A percentile compares a stretch with the other conserved stretches of the same genome.
Evolutionary conservation across 2,113 vertebrate species (phyloP).

Genomic region (Sinocyclocheilus anophthalmus): DNA sequence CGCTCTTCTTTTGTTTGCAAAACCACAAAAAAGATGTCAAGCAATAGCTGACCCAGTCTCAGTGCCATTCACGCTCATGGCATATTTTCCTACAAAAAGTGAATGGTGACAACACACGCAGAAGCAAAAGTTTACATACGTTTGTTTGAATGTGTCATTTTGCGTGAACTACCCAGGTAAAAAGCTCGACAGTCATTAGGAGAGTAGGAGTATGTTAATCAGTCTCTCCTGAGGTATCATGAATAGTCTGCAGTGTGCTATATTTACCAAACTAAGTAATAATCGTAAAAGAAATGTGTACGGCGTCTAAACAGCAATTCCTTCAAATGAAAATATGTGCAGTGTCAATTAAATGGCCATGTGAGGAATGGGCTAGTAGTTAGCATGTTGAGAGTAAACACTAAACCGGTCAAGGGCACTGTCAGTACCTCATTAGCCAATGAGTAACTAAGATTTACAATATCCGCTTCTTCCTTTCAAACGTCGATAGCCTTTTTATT

Average conservation of each 20-base stretch:
- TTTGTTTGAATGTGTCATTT: neutral
- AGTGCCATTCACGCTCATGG: no score
- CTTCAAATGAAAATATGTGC: neutral
- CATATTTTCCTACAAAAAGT: neutral
- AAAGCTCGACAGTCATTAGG: neutral
- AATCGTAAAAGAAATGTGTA: neutral
- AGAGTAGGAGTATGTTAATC: neutral
- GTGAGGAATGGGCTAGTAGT: slow-evolving; percentile 34
- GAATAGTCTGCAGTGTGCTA: neutral
- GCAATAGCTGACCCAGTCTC: neutral
- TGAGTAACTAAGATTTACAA: neutral
- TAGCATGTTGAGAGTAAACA: slow-evolving; percentile 33
- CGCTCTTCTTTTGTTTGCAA: neutral
- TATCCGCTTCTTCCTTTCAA: neutral
- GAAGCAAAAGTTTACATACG: neutral
- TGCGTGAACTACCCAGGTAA: neutral
- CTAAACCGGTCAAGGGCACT: slow-evolving; percentile 26
- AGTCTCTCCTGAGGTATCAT: neutral
- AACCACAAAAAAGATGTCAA: neutral
- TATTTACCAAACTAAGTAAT: neutral
- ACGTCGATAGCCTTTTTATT: neutral
- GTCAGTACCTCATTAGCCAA: neutral
- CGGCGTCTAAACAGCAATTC: neutral
- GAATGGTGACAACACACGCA: neutral
- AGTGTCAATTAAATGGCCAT: slow-evolving; percentile 5